phyloP scores from a whole-genome alignment of 2,888 invertebrate genomes.

The Orthosia cruda region DNA sequence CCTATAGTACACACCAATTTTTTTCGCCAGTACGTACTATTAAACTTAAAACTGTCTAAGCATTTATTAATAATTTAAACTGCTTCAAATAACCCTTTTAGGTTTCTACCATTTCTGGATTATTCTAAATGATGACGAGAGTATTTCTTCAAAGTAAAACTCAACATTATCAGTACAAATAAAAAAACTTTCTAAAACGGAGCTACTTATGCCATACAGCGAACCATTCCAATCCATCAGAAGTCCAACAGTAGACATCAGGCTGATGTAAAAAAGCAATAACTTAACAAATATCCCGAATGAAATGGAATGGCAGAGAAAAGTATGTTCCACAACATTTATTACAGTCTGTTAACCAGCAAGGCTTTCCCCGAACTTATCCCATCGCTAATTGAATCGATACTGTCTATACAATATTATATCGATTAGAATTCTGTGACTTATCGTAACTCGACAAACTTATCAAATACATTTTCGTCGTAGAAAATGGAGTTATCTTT shows the following conservation, averaged over 20 bases:
- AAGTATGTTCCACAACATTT: constrained; percentile 59
- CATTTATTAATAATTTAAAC: too few relatives aligned
- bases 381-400: too few relatives aligned
- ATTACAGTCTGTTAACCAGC: constrained; percentile 64
- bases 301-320: constrained; percentile 51
- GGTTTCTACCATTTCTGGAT: neutral
- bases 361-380: constrained; percentile 62
- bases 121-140: neutral
- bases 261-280: constrained; percentile 45
- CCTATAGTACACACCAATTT: neutral
- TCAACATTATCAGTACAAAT: neutral
- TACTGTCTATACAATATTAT: too few relatives aligned
- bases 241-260: too few relatives aligned
- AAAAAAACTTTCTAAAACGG: neutral
- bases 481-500: too few relatives aligned
- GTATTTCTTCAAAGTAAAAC: neutral
- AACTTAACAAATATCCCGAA: constrained; percentile 45
- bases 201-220: neutral
- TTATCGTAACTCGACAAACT: too few relatives aligned
- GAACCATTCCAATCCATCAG: neutral
- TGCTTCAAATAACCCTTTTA: too few relatives aligned
- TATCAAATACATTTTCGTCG: too few relatives aligned
- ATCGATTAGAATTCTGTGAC: too few relatives aligned
- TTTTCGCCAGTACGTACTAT: too few relatives aligned
- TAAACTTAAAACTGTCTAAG: too few relatives aligned